Evolutionary conservation across 2,113 vertebrate species (phyloP).

Genomic region (Xyrauchen texanus): DNA sequence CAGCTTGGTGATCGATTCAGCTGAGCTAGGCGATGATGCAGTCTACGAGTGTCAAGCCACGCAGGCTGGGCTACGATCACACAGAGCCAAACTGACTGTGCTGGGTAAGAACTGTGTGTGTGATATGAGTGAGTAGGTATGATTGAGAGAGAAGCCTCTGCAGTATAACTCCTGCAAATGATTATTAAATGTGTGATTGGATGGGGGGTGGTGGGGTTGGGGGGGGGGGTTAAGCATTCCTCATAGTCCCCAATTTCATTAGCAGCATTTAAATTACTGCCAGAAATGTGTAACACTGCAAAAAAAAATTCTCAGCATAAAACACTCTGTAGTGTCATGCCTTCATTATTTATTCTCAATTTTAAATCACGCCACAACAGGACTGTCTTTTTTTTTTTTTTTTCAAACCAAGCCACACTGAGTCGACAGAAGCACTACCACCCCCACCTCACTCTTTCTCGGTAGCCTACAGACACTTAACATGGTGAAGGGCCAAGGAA

Average conservation of each 20-base stretch:
- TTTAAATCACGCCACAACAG: conserved; percentile 60
- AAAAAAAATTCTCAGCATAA: conserved; percentile 38
- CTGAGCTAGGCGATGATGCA: conserved; percentile 85
- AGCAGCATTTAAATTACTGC: conserved; percentile 51
- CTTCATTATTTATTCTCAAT: conserved; percentile 57
- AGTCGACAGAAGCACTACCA: conserved; percentile 50
- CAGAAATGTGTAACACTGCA: conserved; percentile 52
- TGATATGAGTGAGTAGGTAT: conserved; percentile 30
- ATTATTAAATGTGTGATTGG: too few species aligned
- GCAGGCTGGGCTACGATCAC: conserved; percentile 85
- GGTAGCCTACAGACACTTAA: conserved; percentile 63
- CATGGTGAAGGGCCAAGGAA: conserved; percentile 67
- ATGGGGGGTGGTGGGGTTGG: too few species aligned
- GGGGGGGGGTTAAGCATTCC: conserved; percentile 30
- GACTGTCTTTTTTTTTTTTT: conserved; percentile 33
- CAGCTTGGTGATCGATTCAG: conserved; percentile 83
- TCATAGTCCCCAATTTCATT: conserved; percentile 51
- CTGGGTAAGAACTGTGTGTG: conserved; percentile 75
- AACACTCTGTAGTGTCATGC: conserved; percentile 47
- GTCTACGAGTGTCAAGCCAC: conserved; percentile 90
- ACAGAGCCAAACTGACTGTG: conserved; percentile 83
- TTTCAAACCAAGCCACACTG: conserved; percentile 11
- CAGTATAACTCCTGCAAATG: conserved; percentile 7
- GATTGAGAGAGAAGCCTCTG: background rate
- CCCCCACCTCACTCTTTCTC: conserved; percentile 43